These are phyloP conservation scores for Pogonus chalceus DNA, from an alignment of 1,140 invertebrate species.

Conservation along the genomic window DNA sequence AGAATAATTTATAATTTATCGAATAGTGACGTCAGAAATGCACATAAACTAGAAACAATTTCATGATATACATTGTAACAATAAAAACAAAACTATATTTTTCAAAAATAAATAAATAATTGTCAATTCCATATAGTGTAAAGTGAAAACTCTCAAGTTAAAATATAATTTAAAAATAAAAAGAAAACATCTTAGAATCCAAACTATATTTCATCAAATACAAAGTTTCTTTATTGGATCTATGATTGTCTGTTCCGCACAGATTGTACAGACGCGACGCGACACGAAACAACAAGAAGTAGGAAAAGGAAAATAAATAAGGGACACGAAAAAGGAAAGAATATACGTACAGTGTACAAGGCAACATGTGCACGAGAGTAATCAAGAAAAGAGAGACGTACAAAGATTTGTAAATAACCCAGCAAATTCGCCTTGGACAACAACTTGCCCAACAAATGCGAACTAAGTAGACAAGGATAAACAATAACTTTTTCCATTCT, in stretches of 20 bases:
- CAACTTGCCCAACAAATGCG: not conserved
- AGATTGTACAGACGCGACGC: too few species aligned
- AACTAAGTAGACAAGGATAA: not conserved
- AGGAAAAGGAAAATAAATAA: not conserved
- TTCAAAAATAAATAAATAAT: too few species aligned
- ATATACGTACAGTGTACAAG: not conserved
- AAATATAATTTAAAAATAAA: too few species aligned
- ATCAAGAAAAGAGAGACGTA: not conserved
- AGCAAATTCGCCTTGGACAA: not conserved
- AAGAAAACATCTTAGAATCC: too few species aligned
- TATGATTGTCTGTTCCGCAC: constrained; percentile 1
- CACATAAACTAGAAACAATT: too few species aligned
- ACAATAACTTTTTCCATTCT: not conserved
- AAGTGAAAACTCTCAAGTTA: too few species aligned
- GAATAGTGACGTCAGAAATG: too few species aligned
- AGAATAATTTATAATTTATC: too few species aligned
- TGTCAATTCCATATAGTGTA: too few species aligned
- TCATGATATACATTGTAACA: too few species aligned
- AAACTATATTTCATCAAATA: constrained; percentile 6
- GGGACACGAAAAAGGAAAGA: not conserved
- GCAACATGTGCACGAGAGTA: constrained; percentile 3
- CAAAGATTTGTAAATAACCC: constrained; percentile 2
- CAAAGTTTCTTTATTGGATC: constrained; percentile 5
- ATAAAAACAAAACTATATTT: too few species aligned
- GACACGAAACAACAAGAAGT: too few species aligned